Percentiles rank a stretch among this genome's conserved stretches.
phyloP scores from a whole-genome alignment of 1,140 invertebrate genomes.

The Paraescarpia echinospica region DNA sequence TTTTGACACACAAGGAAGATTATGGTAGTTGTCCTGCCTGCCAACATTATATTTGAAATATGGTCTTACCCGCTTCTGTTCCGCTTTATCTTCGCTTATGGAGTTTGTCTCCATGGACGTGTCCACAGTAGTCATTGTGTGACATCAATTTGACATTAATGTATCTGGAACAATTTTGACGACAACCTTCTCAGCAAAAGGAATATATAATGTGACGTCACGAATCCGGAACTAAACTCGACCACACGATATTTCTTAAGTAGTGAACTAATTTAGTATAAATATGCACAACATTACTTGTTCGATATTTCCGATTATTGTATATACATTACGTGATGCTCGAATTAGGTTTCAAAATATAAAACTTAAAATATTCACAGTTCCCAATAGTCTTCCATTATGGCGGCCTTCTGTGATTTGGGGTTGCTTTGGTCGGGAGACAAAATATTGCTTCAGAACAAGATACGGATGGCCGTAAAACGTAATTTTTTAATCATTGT shows the following conservation, averaged over 20 bases:
- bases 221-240: constrained; percentile 3
- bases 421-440: neutral
- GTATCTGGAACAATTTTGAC: neutral
- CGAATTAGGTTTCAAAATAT: neutral
- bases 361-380: neutral
- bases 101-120: constrained; percentile 8
- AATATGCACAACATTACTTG: neutral
- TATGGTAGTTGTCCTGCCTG: neutral
- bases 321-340: neutral
- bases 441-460: neutral
- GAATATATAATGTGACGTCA: neutral
- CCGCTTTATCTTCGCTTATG: constrained; percentile 12
- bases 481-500: neutral
- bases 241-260: neutral
- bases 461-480: neutral
- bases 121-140: constrained; percentile 9
- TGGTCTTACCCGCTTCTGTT: neutral
- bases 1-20: constrained; percentile 8
- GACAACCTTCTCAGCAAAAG: neutral
- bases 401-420: neutral
- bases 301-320: neutral
- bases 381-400: neutral
- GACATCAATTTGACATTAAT: constrained; percentile 6
- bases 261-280: neutral
- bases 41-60: neutral